phyloP scores from a whole-genome alignment of 2,797 vertebrate species.

The Enteromius unitaeniatus region DNA sequence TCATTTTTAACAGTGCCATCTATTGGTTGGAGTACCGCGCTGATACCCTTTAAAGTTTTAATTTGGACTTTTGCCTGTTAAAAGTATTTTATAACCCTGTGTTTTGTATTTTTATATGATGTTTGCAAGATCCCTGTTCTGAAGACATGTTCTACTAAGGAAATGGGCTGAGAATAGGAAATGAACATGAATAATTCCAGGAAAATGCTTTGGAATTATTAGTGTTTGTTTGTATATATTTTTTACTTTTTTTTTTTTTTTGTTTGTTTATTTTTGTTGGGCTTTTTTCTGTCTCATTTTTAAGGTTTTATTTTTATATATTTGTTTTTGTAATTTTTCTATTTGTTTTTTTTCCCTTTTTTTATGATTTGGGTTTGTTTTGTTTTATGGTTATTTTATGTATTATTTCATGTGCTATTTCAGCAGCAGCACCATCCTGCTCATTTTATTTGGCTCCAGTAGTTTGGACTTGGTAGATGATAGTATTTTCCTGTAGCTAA shows the following conservation, averaged over 20 bases:
- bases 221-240: constrained; percentile 58
- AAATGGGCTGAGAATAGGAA: constrained; percentile 67
- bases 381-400: neutral
- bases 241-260: too few species aligned
- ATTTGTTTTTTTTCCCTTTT: neutral
- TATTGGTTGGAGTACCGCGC: constrained; percentile 65
- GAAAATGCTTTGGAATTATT: constrained; percentile 50
- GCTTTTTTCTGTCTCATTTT: neutral
- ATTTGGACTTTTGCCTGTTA: constrained; percentile 59
- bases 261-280: too few species aligned
- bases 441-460: neutral
- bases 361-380: neutral
- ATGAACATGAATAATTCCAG: constrained; percentile 42
- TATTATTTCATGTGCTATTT: neutral
- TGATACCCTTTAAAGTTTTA: constrained; percentile 63
- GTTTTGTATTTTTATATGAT: constrained; percentile 59
- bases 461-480: constrained; percentile 6
- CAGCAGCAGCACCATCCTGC: neutral
- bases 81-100: constrained; percentile 70
- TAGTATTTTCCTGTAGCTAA: constrained; percentile 34
- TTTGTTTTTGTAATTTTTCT: neutral
- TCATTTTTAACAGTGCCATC: constrained; percentile 69
- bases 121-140: constrained; percentile 65
- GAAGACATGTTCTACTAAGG: constrained; percentile 76
- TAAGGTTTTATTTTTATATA: neutral